Percentiles rank a stretch among this genome's conserved stretches.
phyloP scores from a whole-genome alignment of 2,797 vertebrate genomes.

The Sternotherus odoratus region DNA sequence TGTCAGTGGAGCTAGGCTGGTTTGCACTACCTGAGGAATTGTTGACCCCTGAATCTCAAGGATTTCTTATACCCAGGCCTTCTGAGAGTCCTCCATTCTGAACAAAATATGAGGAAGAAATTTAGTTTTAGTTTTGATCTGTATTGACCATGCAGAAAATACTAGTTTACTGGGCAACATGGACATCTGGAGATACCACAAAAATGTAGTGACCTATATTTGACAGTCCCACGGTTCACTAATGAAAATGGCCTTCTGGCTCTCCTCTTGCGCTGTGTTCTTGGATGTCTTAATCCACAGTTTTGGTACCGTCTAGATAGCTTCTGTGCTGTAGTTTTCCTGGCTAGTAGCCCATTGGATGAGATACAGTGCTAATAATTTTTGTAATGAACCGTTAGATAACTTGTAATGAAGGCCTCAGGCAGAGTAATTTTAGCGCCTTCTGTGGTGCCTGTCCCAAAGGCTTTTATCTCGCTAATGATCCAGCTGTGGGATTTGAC shows the following conservation, averaged over 20 bases:
- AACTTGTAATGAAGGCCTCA: neutral
- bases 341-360: neutral
- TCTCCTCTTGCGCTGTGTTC: neutral
- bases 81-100: neutral
- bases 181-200: accelerated
- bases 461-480: accelerated
- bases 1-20: neutral
- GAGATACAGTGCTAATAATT: neutral
- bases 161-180: neutral
- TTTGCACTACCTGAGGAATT: neutral
- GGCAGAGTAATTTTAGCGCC: accelerated
- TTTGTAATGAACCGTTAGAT: neutral
- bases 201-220: accelerated
- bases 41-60: neutral
- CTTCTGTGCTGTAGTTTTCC: neutral
- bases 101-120: neutral
- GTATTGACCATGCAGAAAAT: neutral
- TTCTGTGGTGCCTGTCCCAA: accelerated
- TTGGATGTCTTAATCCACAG: neutral
- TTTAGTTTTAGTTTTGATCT: accelerated
- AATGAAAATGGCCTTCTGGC: neutral
- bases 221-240: too few species aligned
- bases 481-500: neutral
- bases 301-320: neutral
- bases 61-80: neutral